Evolutionary conservation across 1,140 invertebrate species (phyloP).

Genomic region (Spodoptera litura): DNA sequence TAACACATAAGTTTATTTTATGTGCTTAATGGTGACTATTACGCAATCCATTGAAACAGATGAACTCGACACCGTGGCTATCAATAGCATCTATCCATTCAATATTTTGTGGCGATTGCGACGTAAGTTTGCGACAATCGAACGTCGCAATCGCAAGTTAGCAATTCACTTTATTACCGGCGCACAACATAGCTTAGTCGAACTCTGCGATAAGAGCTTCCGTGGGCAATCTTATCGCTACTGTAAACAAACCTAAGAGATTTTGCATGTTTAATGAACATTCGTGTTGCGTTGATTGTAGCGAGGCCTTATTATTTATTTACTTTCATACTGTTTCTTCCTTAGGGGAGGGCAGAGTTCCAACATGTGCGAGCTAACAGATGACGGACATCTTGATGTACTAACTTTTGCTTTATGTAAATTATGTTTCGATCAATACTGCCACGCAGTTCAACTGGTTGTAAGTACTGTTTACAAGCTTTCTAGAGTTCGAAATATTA

Average conservation of each 20-base stretch:
- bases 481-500: too few species aligned
- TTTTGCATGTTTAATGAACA: constrained; percentile 63
- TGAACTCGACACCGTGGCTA: constrained; percentile 3
- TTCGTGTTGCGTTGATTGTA: constrained; percentile 31
- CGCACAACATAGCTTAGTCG: constrained; percentile 22
- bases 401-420: neutral
- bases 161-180: constrained; percentile 30
- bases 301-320: constrained; percentile 32
- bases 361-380: constrained; percentile 1
- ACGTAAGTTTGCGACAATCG: constrained; percentile 31
- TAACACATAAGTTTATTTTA: constrained; percentile 29
- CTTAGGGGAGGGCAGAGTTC: neutral
- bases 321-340: constrained; percentile 28
- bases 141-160: constrained; percentile 21
- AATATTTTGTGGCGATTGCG: constrained; percentile 23
- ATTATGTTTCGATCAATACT: too few species aligned
- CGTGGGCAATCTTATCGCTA: constrained; percentile 30
- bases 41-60: constrained; percentile 21
- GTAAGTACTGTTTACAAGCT: too few species aligned
- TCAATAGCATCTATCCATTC: constrained; percentile 36
- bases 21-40: constrained; percentile 1
- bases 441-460: too few species aligned
- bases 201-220: constrained; percentile 27
- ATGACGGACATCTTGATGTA: neutral
- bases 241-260: constrained; percentile 56